phyloP scores from a whole-genome alignment of 2,888 invertebrate species.

The Biston betularia region DNA sequence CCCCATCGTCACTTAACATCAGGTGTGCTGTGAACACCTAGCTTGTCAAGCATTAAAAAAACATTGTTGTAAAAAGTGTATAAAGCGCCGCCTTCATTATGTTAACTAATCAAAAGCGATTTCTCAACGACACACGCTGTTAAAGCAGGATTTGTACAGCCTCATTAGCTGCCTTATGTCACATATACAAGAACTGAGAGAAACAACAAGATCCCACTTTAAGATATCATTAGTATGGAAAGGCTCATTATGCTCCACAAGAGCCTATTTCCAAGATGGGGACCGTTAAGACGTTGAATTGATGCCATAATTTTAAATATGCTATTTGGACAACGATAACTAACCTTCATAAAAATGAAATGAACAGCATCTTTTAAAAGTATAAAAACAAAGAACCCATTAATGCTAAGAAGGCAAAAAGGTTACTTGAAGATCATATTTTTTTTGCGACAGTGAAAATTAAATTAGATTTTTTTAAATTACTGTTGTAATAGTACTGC shows the following conservation, averaged over 20 bases:
- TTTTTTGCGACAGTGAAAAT: background rate
- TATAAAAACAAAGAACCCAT: constrained; percentile 19
- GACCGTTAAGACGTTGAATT: constrained; percentile 37
- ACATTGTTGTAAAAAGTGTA: no score
- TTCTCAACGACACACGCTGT: constrained; percentile 6
- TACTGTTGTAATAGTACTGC: no score
- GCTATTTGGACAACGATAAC: constrained; percentile 32
- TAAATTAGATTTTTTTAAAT: no score
- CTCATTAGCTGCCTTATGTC: constrained; percentile 6
- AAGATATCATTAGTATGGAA: constrained; percentile 31
- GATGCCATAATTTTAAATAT: constrained; percentile 40
- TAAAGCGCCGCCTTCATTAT: no score
- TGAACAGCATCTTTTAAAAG: constrained; percentile 21
- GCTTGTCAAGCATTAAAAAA: no score
- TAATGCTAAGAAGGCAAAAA: constrained; percentile 16
- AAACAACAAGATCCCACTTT: constrained; percentile 25
- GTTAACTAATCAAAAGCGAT: no score
- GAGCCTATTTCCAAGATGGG: constrained; percentile 36
- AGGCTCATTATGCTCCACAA: constrained; percentile 31
- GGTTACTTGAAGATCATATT: constrained; percentile 4
- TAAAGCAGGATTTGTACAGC: constrained; percentile 1
- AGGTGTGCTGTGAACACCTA: no score
- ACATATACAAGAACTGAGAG: background rate
- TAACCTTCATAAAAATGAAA: constrained; percentile 31
- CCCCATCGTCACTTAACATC: no score